Evolutionary conservation across 1,140 invertebrate species (phyloP), one percentile per base, ranked within the genome.

Genomic region (Ooceraea biroi): DNA sequence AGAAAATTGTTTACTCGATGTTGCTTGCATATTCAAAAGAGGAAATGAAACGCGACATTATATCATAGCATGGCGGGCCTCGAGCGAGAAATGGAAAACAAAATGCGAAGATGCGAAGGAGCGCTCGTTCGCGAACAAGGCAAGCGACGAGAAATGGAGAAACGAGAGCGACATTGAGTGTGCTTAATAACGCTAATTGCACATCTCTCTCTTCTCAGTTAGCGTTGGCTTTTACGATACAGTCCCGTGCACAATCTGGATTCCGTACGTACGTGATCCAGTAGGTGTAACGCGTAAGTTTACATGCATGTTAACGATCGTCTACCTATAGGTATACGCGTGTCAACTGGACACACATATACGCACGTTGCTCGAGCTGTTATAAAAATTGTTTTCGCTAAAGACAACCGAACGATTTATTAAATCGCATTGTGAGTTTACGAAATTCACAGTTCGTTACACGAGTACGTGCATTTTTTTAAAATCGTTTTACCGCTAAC

Each of bases 161-260:
- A 89, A 85, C 66, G 76, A 30, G 66, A 65, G n/a, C 74, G 83
- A 83, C 27, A 83, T 61, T 50, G 46, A 85, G 63, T 72, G 69
- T 83, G 74, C 61, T 89, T 88, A 87, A 87, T 87, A 85, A 88
- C 71, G 82, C 80, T 88, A 84, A 86, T 87, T 88, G 83, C 77
- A 68, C 63, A 52, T 86, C 77, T 84, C 69, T 80, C 77, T 61
- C 48, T 82, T 58, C 41, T 74, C 69, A 48, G 55, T 41, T 63
- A 65, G 5, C 66, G 25, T 60, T 57, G 87, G 83, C 76, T 88
- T 85, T 89, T 82, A 88, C 83, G 88, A 90, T 89, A 85, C 69
- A 65, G 25, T 85, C 61, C 41, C 41, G 50, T 68, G 55, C 57
- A 25, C n/a, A n/a, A n/a, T n/a, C n/a, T 11, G 30, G 58, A 5